These are phyloP conservation scores for Fregetta grallaria DNA, from an alignment of 2,113 vertebrate genomes.

Conservation along the genomic window DNA sequence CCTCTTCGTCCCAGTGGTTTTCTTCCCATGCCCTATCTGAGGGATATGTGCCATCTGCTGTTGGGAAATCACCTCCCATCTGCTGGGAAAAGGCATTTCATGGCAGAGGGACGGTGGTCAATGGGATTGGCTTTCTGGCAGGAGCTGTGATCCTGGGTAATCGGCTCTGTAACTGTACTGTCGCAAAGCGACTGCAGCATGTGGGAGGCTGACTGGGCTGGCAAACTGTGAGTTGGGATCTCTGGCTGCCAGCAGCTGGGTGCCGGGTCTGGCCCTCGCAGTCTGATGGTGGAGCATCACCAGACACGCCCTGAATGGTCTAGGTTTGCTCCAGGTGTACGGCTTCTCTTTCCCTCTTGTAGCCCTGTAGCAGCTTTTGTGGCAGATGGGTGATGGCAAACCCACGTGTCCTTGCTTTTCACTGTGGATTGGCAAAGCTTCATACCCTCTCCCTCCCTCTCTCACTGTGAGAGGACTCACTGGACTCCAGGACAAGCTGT, in stretches of 20 bases:
- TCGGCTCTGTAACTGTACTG: not conserved
- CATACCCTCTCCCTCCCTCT: not conserved
- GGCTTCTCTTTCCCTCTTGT: not conserved
- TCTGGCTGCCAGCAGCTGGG: not conserved
- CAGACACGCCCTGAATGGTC: not conserved
- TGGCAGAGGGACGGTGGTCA: not conserved
- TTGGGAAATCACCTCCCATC: not conserved
- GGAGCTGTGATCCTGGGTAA: not conserved
- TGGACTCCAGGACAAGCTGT: not conserved
- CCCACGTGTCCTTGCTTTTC: not conserved
- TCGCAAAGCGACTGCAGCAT: not conserved
- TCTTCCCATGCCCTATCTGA: not conserved
- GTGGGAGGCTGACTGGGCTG: not conserved
- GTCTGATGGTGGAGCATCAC: not conserved
- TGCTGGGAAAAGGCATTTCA: not conserved
- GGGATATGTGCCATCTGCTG: not conserved
- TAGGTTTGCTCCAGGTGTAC: not conserved
- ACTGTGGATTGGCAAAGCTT: not conserved
- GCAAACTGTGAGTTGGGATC: not conserved
- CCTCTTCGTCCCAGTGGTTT: not conserved
- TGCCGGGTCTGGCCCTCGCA: rapidly evolving
- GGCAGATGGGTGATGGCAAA: not conserved
- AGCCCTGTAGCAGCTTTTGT: not conserved
- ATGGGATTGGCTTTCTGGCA: not conserved
- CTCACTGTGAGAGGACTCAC: not conserved